These are phyloP conservation scores for Trichomycterus rosablanca DNA, from an alignment of 2,113 vertebrate genomes.

Conservation along the genomic window DNA sequence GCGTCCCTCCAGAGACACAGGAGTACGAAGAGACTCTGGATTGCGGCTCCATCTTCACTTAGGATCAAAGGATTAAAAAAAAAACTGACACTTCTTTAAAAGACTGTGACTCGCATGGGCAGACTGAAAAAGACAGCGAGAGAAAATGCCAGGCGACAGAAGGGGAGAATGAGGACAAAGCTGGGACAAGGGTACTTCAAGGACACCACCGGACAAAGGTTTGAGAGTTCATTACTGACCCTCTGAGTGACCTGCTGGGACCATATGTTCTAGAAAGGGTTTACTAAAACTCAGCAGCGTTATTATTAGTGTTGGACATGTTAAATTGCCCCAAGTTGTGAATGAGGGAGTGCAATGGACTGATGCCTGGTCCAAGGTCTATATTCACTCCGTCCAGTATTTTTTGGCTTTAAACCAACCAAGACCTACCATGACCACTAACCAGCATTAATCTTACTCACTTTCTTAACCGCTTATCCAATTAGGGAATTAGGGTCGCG, in stretches of 20 bases:
- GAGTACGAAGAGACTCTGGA: neutral
- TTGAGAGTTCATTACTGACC: conserved; percentile 15
- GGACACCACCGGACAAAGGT: neutral
- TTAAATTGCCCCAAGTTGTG: too few species aligned
- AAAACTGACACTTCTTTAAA: conserved; percentile 24
- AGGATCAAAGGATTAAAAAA: conserved; percentile 33
- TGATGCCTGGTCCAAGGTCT: too few species aligned
- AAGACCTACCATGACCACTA: too few species aligned
- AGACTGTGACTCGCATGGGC: conserved; percentile 6
- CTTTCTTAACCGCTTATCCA: too few species aligned
- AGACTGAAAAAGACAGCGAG: neutral
- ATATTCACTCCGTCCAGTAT: too few species aligned
- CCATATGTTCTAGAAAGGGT: conserved; percentile 29
- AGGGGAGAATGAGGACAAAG: neutral
- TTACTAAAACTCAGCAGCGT: neutral
- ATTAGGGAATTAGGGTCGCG: too few species aligned
- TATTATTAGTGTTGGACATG: too few species aligned
- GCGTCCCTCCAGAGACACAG: conserved; percentile 18
- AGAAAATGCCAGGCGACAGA: neutral
- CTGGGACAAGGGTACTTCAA: conserved; percentile 14
- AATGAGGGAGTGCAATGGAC: too few species aligned
- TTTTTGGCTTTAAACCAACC: too few species aligned
- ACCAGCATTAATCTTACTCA: too few species aligned
- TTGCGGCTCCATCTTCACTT: conserved; percentile 24
- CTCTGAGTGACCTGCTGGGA: conserved; percentile 32